A percentile compares a stretch with the other conserved stretches of the same genome.
Evolutionary conservation across 2,113 vertebrate species (phyloP).

Genomic region (Tretioscincus oriximinensis): DNA sequence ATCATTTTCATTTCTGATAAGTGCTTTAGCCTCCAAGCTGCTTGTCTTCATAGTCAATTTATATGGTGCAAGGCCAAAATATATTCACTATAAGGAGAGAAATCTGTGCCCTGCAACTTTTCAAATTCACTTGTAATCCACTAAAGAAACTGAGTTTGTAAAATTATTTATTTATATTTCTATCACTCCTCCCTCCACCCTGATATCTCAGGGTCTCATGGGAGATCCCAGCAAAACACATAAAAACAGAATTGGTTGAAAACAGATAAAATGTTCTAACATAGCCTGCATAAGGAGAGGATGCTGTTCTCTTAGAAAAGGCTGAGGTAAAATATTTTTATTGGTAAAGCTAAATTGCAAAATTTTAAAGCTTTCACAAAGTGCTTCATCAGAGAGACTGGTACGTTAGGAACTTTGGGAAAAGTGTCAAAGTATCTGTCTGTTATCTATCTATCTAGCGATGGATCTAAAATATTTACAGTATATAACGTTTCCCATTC

Average conservation of each 20-base stretch:
- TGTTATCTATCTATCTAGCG: too few relatives aligned
- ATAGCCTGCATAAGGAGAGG: too few relatives aligned
- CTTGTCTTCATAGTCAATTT: constrained; percentile 19
- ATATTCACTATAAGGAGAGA: background rate
- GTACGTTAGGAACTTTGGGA: background rate
- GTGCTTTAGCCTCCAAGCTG: background rate
- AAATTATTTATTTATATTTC: background rate
- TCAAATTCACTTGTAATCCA: background rate
- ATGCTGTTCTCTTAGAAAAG: too few relatives aligned
- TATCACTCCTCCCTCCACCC: too few relatives aligned
- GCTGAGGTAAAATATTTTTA: background rate
- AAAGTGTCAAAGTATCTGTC: too few relatives aligned
- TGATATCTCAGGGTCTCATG: too few relatives aligned
- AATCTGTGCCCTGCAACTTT: background rate
- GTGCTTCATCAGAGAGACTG: background rate
- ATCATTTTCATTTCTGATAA: background rate
- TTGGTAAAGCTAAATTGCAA: too few relatives aligned
- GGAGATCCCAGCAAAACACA: too few relatives aligned
- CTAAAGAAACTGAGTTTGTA: background rate
- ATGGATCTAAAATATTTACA: too few relatives aligned
- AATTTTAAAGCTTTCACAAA: background rate
- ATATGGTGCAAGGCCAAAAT: background rate
- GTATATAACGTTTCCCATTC: too few relatives aligned
- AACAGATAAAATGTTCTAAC: too few relatives aligned
- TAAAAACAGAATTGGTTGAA: too few relatives aligned